Evolutionary conservation across 30 jellyfish, hydroid and myxozoan species (phyloP).

Genomic region (Aurelia sp.): DNA sequence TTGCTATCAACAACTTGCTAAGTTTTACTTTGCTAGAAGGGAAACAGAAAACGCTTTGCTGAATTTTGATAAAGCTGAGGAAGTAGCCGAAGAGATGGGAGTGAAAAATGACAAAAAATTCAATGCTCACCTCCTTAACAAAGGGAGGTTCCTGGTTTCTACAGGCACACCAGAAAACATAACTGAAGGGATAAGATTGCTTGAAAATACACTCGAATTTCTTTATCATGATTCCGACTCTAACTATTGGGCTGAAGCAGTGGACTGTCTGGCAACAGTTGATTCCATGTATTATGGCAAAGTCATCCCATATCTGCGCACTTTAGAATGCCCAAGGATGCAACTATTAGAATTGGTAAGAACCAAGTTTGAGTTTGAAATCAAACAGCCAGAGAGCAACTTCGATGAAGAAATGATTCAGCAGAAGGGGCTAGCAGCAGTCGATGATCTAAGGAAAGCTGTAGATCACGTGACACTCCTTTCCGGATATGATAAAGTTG

Average conservation of each 20-base stretch:
- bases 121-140: neutral
- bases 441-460: neutral
- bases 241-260: slow-evolving; percentile 10
- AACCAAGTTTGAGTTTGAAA: neutral
- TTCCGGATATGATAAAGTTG: neutral
- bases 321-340: neutral
- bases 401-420: neutral
- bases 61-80: slow-evolving; percentile 12
- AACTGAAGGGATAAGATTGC: neutral
- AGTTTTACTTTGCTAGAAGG: neutral
- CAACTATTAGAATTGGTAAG: neutral
- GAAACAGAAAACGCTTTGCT: neutral
- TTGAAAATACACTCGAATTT: neutral
- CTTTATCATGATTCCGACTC: neutral
- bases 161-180: neutral
- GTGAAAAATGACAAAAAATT: slow-evolving; percentile 12
- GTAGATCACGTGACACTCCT: neutral
- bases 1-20: slow-evolving; percentile 26
- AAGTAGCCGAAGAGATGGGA: neutral
- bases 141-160: slow-evolving; percentile 12
- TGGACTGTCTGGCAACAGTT: slow-evolving; percentile 8
- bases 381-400: neutral
- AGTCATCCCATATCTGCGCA: neutral
- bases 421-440: neutral
- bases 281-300: neutral